Evolutionary conservation across 2,888 invertebrate species (phyloP).

Genomic region (Eutolmus rufibarbis): DNA sequence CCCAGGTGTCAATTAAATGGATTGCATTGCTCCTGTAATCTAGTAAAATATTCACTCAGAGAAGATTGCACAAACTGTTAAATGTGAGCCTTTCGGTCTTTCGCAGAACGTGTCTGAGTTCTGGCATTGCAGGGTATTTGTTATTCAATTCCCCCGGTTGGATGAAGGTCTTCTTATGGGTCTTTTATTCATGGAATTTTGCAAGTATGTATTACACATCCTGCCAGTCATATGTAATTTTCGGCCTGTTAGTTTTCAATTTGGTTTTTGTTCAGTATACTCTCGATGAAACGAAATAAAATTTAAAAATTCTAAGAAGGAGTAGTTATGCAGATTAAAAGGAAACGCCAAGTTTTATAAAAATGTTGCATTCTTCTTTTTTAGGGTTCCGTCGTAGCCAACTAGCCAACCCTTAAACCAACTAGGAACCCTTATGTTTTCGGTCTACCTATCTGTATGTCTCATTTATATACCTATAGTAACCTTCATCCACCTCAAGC

Average conservation of each 20-base stretch:
- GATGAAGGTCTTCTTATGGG: not conserved
- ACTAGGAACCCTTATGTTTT: no score
- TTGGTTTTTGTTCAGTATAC: not conserved
- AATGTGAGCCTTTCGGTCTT: not conserved
- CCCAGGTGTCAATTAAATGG: not conserved
- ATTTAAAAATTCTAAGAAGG: not conserved
- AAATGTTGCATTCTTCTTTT: not conserved
- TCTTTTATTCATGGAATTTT: not conserved
- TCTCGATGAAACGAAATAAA: not conserved
- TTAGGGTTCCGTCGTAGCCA: no score
- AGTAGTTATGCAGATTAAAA: not conserved
- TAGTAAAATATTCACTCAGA: not conserved
- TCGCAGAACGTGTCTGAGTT: not conserved
- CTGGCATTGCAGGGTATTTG: not conserved
- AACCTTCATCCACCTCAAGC: no score
- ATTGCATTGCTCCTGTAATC: not conserved
- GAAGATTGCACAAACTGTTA: not conserved
- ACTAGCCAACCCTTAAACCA: no score
- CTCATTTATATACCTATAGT: no score
- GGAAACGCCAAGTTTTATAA: not conserved
- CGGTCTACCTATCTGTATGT: no score
- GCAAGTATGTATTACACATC: not conserved
- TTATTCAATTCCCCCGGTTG: not conserved
- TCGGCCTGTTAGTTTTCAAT: not conserved
- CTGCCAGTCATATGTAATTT: not conserved